Base-by-base conservation (phyloP, 2,888 invertebrate genomes). In the Eristalinus aeneus region DNA sequence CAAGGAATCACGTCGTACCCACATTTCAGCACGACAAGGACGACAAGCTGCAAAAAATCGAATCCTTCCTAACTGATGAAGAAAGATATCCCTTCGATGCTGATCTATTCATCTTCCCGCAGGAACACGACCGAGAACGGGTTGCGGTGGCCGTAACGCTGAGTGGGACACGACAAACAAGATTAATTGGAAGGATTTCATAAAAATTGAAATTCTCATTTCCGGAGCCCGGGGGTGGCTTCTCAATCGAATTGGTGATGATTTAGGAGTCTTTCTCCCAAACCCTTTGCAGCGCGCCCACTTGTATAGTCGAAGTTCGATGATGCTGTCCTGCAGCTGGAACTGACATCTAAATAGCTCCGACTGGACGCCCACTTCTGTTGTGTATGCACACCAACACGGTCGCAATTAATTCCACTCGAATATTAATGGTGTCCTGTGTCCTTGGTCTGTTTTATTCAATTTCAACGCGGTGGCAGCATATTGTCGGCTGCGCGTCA, bases 191-290 rank as follows among this genome's bases (percentile, higher is more conserved):
- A 64, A 34, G 72, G 68, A 16, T 80, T 81, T 63, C 72, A 85
- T 80, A 85, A 85, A 72, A 81, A 81, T 85, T 85, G 68, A 80
- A 85, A 81, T 73, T 81, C 72, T 12, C 73, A 69, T 68, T 74
- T 78, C 83, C 5, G 46, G 8, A 2, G 46, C 16, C 8, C 8
- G 46, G 8, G 46, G 16, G 46, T n/a, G 39, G 39, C 11, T 20
- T 2, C 6, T 39, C 36, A 11, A 39, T 12, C 39, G 39, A 39
- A 12, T 46, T n/a, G 8, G 46, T 46, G n/a, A 46, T 46, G 46
- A 46, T 46, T 46, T 46, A 46, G 46, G 34, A 34, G 34, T n/a
- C 12, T 5, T 4, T 0, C 12, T 36, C 36, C 36, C 39, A n/a
- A n/a, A n/a, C n/a, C n/a, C 39, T 12, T 6, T n/a, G 23, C 9